Percentiles rank a stretch among this genome's conserved stretches.
Conservation (phyloP, 2,113 vertebrate species). For the Microtus richardsoni region DNA sequence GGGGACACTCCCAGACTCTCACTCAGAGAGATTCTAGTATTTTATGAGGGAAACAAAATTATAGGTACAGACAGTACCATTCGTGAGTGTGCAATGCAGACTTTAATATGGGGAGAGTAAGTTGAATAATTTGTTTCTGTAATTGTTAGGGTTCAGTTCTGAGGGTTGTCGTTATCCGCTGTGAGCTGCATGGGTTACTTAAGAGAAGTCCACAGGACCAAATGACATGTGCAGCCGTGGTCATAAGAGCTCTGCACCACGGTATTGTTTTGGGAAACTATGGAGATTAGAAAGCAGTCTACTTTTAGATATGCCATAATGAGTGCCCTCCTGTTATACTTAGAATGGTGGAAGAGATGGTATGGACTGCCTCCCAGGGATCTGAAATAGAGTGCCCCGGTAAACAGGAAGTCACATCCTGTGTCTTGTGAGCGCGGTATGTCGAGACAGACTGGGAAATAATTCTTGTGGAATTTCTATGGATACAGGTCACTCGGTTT, state of each 20-base stretch:
- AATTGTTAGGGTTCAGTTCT: slow-evolving; percentile 12
- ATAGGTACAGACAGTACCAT: neutral
- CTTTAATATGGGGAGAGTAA: neutral
- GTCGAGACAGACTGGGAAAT: neutral
- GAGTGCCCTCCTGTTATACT: slow-evolving; percentile 24
- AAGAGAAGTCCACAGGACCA: slow-evolving; percentile 14
- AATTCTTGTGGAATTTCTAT: neutral
- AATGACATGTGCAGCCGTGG: neutral
- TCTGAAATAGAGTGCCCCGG: neutral
- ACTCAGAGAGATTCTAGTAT: neutral
- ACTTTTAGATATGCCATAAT: neutral
- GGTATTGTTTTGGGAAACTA: neutral
- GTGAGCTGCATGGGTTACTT: neutral
- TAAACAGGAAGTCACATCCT: neutral
- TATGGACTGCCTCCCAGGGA: neutral
- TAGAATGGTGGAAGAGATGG: neutral
- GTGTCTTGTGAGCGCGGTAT: neutral
- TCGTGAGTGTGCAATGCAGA: neutral
- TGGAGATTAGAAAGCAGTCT: neutral
- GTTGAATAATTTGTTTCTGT: too few species aligned
- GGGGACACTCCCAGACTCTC: neutral
- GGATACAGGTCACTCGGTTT: neutral
- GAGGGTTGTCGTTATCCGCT: neutral
- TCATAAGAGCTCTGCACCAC: neutral
- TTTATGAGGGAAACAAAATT: neutral